Conservation (phyloP, 1,140 invertebrate species). For the Dolichoris vasculosae region DNA sequence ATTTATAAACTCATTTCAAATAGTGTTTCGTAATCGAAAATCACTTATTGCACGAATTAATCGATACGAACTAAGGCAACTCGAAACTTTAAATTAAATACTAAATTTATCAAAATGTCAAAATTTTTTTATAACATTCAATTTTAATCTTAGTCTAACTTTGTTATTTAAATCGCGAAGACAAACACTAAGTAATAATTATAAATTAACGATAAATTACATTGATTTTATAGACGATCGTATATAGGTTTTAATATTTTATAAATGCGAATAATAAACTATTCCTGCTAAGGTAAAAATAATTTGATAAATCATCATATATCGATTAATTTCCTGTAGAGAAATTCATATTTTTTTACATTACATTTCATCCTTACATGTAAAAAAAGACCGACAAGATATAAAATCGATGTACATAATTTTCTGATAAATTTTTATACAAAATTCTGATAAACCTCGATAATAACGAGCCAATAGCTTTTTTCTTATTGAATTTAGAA, state of each 20-base stretch:
- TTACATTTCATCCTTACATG: not conserved
- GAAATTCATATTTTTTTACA: not conserved
- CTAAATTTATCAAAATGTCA: no score
- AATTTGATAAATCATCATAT: slow-evolving; percentile 24
- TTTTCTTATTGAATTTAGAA: no score
- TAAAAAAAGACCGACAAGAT: not conserved
- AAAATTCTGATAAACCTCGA: no score
- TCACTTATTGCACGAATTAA: no score
- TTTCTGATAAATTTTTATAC: no score
- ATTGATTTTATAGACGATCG: not conserved
- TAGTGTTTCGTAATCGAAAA: not conserved
- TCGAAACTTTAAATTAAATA: no score
- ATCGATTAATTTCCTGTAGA: slow-evolving; percentile 12
- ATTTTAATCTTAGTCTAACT: no score
- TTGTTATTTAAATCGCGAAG: no score
- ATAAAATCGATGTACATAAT: not conserved
- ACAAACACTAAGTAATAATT: no score
- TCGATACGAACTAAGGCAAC: no score
- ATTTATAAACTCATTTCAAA: not conserved
- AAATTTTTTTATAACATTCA: no score
- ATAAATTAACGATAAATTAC: not conserved
- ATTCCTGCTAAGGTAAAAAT: slow-evolving; percentile 26
- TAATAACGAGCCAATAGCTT: no score
- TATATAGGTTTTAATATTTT: not conserved
- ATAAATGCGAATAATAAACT: not conserved